Conservation (phyloP, 1,140 invertebrate genomes). For the Battus philenor region DNA sequence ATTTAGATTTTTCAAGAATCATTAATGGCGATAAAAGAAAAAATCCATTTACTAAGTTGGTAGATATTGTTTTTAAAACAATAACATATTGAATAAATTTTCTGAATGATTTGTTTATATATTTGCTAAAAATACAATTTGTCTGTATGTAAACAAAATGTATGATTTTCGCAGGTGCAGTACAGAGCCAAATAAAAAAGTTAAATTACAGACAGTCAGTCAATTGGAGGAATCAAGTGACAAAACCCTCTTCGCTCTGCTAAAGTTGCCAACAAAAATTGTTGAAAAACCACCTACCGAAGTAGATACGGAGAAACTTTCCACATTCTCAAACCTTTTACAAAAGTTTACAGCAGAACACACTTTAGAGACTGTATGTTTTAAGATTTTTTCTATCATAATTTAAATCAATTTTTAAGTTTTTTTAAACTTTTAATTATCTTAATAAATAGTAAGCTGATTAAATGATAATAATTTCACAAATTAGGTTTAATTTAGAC, state of each 20-base stretch:
- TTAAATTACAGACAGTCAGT: constrained; percentile 35
- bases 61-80: constrained; percentile 19
- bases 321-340: constrained; percentile 68
- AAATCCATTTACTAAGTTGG: constrained; percentile 84
- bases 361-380: constrained; percentile 61
- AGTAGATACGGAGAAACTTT: constrained; percentile 54
- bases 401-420: too few relatives aligned
- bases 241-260: constrained; percentile 76
- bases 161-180: constrained; percentile 34
- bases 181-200: constrained; percentile 45
- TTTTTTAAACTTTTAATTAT: too few relatives aligned
- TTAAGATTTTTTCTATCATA: background rate
- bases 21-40: constrained; percentile 80
- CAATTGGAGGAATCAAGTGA: constrained; percentile 71
- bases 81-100: too few relatives aligned
- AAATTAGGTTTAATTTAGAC: too few relatives aligned
- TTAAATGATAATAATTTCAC: too few relatives aligned
- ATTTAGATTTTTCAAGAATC: constrained; percentile 66
- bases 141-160: too few relatives aligned
- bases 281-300: constrained; percentile 44
- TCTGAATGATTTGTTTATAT: too few relatives aligned
- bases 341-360: constrained; percentile 67
- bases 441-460: too few relatives aligned
- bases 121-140: too few relatives aligned
- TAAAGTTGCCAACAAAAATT: constrained; percentile 60